These are phyloP conservation scores for Chelonus insularis DNA, from an alignment of 1,140 invertebrate genomes.

Conservation along the genomic window DNA sequence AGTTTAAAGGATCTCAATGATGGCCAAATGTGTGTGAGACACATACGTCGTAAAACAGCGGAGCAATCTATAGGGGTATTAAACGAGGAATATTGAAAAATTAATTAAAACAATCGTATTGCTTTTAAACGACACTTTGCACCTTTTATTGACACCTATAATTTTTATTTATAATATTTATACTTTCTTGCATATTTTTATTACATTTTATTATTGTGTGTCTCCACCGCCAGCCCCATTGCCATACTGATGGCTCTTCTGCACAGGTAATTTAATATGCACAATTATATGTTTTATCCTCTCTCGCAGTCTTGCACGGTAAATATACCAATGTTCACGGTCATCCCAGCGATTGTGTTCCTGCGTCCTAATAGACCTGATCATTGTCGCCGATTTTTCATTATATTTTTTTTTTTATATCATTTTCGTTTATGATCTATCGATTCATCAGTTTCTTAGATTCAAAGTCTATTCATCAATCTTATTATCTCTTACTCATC, in stretches of 20 bases:
- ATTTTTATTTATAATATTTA: constrained; percentile 42
- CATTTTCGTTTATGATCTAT: constrained; percentile 1
- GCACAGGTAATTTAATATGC: constrained; percentile 74
- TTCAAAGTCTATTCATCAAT: too few species aligned
- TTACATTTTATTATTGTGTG: constrained; percentile 59
- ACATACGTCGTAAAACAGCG: constrained; percentile 5
- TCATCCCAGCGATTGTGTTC: constrained; percentile 23
- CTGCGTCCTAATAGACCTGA: constrained; percentile 8
- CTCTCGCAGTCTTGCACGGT: constrained; percentile 55
- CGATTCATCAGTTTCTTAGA: not conserved
- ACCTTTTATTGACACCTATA: constrained; percentile 34
- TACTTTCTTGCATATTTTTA: constrained; percentile 59
- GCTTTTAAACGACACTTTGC: constrained; percentile 29
- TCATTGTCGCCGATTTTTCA: constrained; percentile 7
- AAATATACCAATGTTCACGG: constrained; percentile 34
- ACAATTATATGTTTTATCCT: constrained; percentile 57
- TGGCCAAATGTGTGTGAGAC: constrained; percentile 1
- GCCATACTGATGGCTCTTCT: constrained; percentile 83
- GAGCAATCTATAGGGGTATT: constrained; percentile 3
- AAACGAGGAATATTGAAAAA: constrained; percentile 11
- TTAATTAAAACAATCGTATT: constrained; percentile 14
- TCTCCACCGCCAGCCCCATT: constrained; percentile 74
- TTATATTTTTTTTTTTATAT: constrained; percentile 13
- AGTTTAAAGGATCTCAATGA: not conserved
- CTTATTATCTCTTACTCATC: constrained; percentile 3